phyloP scores from a whole-genome alignment of 1,140 invertebrate species.

The Drosophila quadrilineata region DNA sequence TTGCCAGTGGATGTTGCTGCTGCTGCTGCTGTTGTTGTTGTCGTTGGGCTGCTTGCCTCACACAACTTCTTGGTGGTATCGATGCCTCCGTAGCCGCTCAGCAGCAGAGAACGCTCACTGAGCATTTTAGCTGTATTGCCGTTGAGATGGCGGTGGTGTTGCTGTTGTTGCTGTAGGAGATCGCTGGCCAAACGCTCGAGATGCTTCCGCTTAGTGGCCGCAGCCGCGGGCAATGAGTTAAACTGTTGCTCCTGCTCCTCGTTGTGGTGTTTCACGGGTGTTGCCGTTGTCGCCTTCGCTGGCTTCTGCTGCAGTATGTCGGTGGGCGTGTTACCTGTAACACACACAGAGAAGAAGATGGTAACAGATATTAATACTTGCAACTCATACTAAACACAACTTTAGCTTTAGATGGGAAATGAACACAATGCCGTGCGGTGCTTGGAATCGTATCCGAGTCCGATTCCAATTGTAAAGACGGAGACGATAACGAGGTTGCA shows the following conservation, averaged over 20 bases:
- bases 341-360: neutral
- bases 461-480: neutral
- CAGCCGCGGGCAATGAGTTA: conserved; percentile 51
- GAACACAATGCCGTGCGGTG: neutral
- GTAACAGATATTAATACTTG: neutral
- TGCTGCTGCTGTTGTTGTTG: conserved; percentile 14
- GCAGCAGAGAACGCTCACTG: conserved; percentile 74
- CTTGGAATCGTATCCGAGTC: neutral
- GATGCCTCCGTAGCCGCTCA: conserved; percentile 71
- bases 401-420: no score
- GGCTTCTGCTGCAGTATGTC: conserved; percentile 73
- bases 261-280: conserved; percentile 44
- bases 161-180: conserved; percentile 42
- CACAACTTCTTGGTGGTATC: conserved; percentile 68
- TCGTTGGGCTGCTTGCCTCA: conserved; percentile 41
- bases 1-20: conserved; percentile 17
- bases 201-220: conserved; percentile 62
- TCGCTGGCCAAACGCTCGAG: conserved; percentile 52
- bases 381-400: no score
- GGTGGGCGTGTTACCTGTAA: conserved; percentile 71
- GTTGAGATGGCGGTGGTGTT: conserved; percentile 25
- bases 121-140: conserved; percentile 61
- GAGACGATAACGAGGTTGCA: conserved; percentile 1
- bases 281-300: conserved; percentile 69
- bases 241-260: conserved; percentile 45